phyloP scores from a whole-genome alignment of 2,113 vertebrate species.

The Hippocampus zosterae region DNA sequence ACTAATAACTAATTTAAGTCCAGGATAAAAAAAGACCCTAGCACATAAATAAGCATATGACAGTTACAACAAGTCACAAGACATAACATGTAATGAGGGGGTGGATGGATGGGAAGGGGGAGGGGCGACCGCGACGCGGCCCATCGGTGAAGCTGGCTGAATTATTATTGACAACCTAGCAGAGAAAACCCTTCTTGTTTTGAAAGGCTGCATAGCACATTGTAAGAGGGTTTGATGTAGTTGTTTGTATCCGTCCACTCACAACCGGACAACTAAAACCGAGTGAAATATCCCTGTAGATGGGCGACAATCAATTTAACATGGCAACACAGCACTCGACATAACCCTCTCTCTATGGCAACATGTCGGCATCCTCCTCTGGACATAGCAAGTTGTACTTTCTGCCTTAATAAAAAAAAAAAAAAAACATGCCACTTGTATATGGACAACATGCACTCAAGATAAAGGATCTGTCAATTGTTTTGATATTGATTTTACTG shows the following conservation, averaged over 20 bases:
- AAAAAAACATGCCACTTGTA: neutral
- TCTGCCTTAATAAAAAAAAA: slow-evolving; percentile 24
- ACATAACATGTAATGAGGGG: too few species aligned
- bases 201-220: slow-evolving; percentile 18
- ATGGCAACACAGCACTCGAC: slow-evolving; percentile 7
- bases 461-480: neutral
- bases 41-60: too few species aligned
- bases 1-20: too few species aligned
- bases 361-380: slow-evolving; percentile 16
- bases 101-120: too few species aligned
- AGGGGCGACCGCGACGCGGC: too few species aligned
- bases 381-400: slow-evolving; percentile 3
- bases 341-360: slow-evolving; percentile 24
- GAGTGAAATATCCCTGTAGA: neutral
- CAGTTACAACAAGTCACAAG: too few species aligned
- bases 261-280: neutral
- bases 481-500: neutral
- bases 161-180: slow-evolving; percentile 15
- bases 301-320: slow-evolving; percentile 11
- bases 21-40: too few species aligned
- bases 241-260: slow-evolving; percentile 1
- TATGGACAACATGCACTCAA: neutral
- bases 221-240: slow-evolving; percentile 15
- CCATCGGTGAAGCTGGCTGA: slow-evolving; percentile 17
- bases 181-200: slow-evolving; percentile 2